These are phyloP conservation scores for Smutsia temminckii DNA, from an alignment of 2,797 vertebrate species.

Conservation along the genomic window DNA sequence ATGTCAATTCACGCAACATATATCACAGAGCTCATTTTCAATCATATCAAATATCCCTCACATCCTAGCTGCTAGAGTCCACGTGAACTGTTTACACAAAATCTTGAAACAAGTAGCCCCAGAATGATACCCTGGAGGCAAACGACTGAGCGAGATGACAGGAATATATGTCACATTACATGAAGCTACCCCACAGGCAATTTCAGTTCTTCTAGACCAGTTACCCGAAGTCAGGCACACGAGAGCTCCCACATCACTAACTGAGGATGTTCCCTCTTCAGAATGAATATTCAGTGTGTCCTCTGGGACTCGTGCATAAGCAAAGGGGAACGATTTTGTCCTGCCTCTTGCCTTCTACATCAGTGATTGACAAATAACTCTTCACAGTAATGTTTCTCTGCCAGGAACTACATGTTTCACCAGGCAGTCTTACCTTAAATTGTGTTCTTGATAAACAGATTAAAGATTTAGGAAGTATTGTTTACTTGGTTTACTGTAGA, in stretches of 20 bases:
- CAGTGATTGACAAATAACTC: background rate
- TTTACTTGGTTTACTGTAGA: background rate
- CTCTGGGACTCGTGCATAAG: background rate
- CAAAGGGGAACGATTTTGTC: background rate
- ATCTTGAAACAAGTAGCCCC: constrained; percentile 44
- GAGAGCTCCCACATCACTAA: background rate
- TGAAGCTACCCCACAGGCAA: constrained; percentile 41
- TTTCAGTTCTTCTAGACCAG: constrained; percentile 42
- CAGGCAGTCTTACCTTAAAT: background rate
- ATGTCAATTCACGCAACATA: constrained; percentile 55
- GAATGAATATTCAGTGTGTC: constrained; percentile 60
- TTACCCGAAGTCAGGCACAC: background rate
- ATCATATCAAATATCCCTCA: constrained; percentile 70
- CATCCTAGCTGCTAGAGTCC: background rate
- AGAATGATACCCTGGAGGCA: constrained; percentile 64
- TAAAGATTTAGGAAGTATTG: constrained; percentile 11
- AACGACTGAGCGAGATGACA: constrained; percentile 5
- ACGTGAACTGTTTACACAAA: constrained; percentile 61
- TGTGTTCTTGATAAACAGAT: background rate
- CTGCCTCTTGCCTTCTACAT: background rate
- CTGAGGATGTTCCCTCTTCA: constrained; percentile 41
- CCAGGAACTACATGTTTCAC: background rate
- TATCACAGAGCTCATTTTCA: constrained; percentile 52
- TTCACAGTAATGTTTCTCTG: background rate
- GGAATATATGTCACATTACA: background rate